Evolutionary conservation across 2,888 invertebrate genomes (phyloP).

Genomic region (Patella ulyssiponensis): DNA sequence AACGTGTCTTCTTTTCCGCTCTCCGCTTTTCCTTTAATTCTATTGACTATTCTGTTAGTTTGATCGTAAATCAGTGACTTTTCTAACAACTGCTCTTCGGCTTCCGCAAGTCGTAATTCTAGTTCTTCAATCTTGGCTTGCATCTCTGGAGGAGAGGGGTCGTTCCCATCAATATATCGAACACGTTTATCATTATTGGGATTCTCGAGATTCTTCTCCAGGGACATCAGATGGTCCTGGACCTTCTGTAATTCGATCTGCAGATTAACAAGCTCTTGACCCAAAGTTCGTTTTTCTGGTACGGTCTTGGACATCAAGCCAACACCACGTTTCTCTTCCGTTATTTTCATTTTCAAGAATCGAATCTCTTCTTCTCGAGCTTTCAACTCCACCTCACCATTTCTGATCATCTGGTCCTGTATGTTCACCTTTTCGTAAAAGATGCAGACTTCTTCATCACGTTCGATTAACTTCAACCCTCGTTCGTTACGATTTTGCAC

Average conservation of each 20-base stretch:
- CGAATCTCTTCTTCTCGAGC: conserved; percentile 70
- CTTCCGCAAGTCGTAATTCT: conserved; percentile 68
- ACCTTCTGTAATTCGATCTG: conserved; percentile 70
- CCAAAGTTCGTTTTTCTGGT: conserved; percentile 64
- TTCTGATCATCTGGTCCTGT: conserved; percentile 71
- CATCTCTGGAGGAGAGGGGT: conserved; percentile 66
- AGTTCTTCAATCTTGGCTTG: conserved; percentile 71
- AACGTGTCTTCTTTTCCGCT: conserved; percentile 71
- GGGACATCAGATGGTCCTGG: conserved; percentile 69
- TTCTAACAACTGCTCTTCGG: conserved; percentile 70
- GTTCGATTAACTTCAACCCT: conserved; percentile 71
- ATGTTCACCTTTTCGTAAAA: conserved; percentile 72
- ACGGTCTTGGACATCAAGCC: conserved; percentile 63
- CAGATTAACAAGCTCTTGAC: conserved; percentile 67
- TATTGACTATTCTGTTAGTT: conserved; percentile 63
- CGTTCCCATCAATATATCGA: conserved; percentile 67
- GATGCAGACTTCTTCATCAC: conserved; percentile 72
- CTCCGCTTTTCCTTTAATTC: conserved; percentile 65
- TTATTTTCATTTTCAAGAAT: conserved; percentile 66
- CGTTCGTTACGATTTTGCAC: conserved; percentile 71
- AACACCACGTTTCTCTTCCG: conserved; percentile 66
- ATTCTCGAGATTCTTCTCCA: conserved; percentile 70
- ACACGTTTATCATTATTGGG: conserved; percentile 67
- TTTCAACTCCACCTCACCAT: conserved; percentile 70
- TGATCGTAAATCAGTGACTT: conserved; percentile 71